Evolutionary conservation across 2,888 invertebrate species (phyloP).

Genomic region (Oscheius sp.): DNA sequence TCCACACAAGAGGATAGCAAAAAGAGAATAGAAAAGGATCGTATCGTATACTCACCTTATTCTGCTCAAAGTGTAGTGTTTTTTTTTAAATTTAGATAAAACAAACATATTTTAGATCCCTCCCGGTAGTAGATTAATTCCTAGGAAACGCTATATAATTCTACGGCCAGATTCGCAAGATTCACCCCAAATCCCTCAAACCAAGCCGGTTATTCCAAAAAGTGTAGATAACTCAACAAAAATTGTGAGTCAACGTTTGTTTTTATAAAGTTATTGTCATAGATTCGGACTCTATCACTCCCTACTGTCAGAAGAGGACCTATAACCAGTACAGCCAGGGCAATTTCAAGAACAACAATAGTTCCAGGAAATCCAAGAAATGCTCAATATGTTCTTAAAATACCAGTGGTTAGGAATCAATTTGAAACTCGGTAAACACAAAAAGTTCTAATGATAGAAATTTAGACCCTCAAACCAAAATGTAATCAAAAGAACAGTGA

Average conservation of each 20-base stretch:
- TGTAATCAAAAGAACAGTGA: neutral
- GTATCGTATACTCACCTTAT: neutral
- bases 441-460: no score
- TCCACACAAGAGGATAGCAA: constrained; percentile 7
- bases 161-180: neutral
- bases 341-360: neutral
- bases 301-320: neutral
- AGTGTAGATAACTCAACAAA: no score
- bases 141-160: constrained; percentile 32
- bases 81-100: neutral
- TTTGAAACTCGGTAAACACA: no score
- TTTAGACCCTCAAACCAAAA: neutral
- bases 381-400: constrained; percentile 20
- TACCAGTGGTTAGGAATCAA: constrained; percentile 9
- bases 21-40: neutral
- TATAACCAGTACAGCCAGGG: neutral
- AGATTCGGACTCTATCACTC: neutral
- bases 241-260: neutral
- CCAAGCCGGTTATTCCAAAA: neutral
- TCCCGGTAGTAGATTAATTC: constrained; percentile 19
- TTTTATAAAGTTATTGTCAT: neutral
- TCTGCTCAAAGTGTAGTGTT: neutral
- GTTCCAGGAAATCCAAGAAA: neutral
- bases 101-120: constrained; percentile 16
- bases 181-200: neutral